Percentiles rank a stretch among this genome's conserved stretches.
phyloP scores from a whole-genome alignment of 2,797 vertebrate genomes.

The Thalassophryne amazonica region DNA sequence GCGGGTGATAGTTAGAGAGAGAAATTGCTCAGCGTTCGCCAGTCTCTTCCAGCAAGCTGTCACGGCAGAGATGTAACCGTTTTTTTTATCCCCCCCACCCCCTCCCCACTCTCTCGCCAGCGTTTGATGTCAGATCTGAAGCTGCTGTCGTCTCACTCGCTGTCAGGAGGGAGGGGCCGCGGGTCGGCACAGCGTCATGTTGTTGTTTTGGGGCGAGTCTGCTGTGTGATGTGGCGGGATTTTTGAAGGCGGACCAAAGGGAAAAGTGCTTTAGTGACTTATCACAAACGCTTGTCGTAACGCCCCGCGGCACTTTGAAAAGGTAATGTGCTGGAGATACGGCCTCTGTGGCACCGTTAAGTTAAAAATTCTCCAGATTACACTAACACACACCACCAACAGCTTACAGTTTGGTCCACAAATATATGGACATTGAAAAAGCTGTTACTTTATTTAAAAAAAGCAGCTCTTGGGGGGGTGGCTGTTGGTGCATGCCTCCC shows the following conservation, averaged over 20 bases:
- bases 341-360: no score
- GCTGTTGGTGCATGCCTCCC: no score
- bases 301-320: slow-evolving; percentile 31
- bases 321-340: slow-evolving; percentile 22
- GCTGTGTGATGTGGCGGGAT: slow-evolving; percentile 69
- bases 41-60: slow-evolving; percentile 70
- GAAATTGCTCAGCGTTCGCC: slow-evolving; percentile 47
- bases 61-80: slow-evolving; percentile 64
- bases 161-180: slow-evolving; percentile 56
- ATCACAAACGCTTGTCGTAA: slow-evolving; percentile 55
- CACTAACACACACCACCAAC: no score
- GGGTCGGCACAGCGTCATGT: slow-evolving; percentile 70
- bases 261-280: slow-evolving; percentile 53
- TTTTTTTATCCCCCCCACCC: slow-evolving; percentile 8
- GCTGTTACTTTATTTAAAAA: no score
- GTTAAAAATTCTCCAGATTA: no score
- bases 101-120: slow-evolving; percentile 45
- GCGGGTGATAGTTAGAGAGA: slow-evolving; percentile 25
- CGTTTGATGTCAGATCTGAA: slow-evolving; percentile 78
- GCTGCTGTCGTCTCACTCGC: slow-evolving; percentile 69
- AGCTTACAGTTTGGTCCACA: no score
- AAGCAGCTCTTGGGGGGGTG: no score
- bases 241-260: slow-evolving; percentile 71
- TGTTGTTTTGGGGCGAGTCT: slow-evolving; percentile 72
- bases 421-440: no score